These are phyloP conservation scores for Xylophagus ater DNA, from an alignment of 2,888 invertebrate genomes.

Conservation along the genomic window DNA sequence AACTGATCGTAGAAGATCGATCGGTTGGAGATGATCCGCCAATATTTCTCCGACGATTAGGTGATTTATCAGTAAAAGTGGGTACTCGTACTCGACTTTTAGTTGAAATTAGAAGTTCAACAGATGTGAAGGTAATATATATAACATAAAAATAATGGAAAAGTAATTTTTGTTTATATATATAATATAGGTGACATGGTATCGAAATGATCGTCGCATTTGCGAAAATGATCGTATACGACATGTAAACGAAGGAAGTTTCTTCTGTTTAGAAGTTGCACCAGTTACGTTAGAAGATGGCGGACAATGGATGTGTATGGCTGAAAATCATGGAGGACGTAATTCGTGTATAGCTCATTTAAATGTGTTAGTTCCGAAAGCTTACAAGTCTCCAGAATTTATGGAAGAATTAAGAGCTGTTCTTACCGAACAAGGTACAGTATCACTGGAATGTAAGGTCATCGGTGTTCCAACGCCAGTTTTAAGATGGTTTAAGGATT, in stretches of 20 bases:
- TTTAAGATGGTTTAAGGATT: slow-evolving; percentile 70
- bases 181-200: slow-evolving; percentile 68
- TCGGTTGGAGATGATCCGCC: slow-evolving; percentile 63
- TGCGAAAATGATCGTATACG: slow-evolving; percentile 64
- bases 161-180: not conserved
- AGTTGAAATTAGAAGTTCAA: slow-evolving; percentile 70
- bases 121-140: slow-evolving; percentile 58
- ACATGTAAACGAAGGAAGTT: slow-evolving; percentile 71
- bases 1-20: slow-evolving; percentile 48
- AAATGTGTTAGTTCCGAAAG: slow-evolving; percentile 75
- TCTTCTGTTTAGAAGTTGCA: slow-evolving; percentile 73
- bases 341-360: slow-evolving; percentile 66
- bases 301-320: slow-evolving; percentile 76
- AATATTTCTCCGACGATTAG: slow-evolving; percentile 69
- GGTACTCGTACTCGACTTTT: slow-evolving; percentile 76
- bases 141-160: not conserved
- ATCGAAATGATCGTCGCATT: slow-evolving; percentile 67
- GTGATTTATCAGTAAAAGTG: slow-evolving; percentile 80
- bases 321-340: slow-evolving; percentile 63
- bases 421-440: slow-evolving; percentile 77
- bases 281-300: slow-evolving; percentile 73
- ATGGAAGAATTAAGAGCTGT: slow-evolving; percentile 72
- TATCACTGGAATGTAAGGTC: slow-evolving; percentile 83
- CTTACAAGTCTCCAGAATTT: slow-evolving; percentile 79
- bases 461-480: slow-evolving; percentile 80